Percentiles rank a stretch among this genome's conserved stretches.
These are phyloP conservation scores for Ophion costatus DNA, from an alignment of 2,888 invertebrate species.

Conservation along the genomic window DNA sequence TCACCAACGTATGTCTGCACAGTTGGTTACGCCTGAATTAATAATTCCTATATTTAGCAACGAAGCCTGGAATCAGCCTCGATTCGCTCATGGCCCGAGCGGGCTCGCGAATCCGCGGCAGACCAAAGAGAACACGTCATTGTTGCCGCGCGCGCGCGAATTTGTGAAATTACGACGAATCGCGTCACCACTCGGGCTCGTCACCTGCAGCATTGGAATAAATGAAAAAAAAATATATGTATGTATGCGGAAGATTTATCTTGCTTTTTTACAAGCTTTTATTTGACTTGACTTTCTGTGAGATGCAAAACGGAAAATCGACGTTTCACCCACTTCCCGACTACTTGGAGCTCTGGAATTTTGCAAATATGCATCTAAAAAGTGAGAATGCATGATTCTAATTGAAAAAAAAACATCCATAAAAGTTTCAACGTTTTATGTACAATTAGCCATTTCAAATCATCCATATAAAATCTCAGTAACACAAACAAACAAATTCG, in stretches of 20 bases:
- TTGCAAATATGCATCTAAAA: no score
- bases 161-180: slow-evolving; percentile 31
- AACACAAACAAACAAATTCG: no score
- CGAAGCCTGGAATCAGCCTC: slow-evolving; percentile 28
- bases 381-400: no score
- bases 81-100: slow-evolving; percentile 18
- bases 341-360: no score
- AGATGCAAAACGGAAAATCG: no score
- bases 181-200: slow-evolving; percentile 61
- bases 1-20: neutral
- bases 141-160: neutral
- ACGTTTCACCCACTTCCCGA: no score
- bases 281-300: no score
- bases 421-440: no score
- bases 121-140: slow-evolving; percentile 41
- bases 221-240: neutral
- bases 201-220: slow-evolving; percentile 15
- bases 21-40: slow-evolving; percentile 46
- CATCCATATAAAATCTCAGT: no score
- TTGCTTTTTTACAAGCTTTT: neutral
- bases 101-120: slow-evolving; percentile 62
- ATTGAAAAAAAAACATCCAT: no score
- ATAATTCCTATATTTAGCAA: slow-evolving; percentile 72
- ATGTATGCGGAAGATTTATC: neutral
- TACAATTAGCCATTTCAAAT: no score